Percentiles rank a stretch among this genome's conserved stretches.
Conservation (phyloP, 2,888 invertebrate genomes). For the Hydrotaea diabolus region DNA sequence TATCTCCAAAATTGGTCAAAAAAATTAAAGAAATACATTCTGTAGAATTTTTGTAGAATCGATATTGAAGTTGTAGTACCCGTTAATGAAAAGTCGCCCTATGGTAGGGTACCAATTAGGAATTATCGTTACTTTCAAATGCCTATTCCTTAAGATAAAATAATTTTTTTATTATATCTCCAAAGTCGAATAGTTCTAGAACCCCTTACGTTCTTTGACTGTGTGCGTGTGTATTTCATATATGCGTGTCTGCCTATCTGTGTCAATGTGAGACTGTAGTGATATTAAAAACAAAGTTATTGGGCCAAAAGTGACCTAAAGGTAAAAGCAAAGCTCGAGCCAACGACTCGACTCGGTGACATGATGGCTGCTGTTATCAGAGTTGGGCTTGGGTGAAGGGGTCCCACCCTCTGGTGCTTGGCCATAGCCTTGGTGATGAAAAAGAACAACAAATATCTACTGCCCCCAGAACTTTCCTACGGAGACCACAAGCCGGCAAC, state of each 20-base stretch:
- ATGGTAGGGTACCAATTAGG: too few relatives aligned
- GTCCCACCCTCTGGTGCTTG: background rate
- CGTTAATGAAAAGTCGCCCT: too few relatives aligned
- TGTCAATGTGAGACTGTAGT: constrained; percentile 29
- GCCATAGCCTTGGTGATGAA: background rate
- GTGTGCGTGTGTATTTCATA: background rate
- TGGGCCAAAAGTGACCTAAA: constrained; percentile 61
- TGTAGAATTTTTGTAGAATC: too few relatives aligned
- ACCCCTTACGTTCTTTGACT: too few relatives aligned
- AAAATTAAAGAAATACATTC: too few relatives aligned
- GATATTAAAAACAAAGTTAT: constrained; percentile 56
- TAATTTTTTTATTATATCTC: too few relatives aligned
- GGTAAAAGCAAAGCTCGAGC: constrained; percentile 23
- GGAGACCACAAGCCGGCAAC: background rate
- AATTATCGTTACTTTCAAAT: too few relatives aligned
- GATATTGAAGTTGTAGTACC: too few relatives aligned
- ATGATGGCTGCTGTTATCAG: constrained; percentile 11
- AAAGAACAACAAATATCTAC: background rate
- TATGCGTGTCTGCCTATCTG: constrained; percentile 2
- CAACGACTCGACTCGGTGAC: constrained; percentile 30
- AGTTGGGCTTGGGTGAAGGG: background rate
- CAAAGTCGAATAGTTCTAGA: too few relatives aligned
- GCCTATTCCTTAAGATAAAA: too few relatives aligned
- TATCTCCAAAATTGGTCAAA: too few relatives aligned
- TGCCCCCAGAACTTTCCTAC: too few relatives aligned